Evolutionary conservation across 2,797 vertebrate genomes (phyloP), one percentile per base, ranked within the genome.

Genomic region (Naso thynnoides): DNA sequence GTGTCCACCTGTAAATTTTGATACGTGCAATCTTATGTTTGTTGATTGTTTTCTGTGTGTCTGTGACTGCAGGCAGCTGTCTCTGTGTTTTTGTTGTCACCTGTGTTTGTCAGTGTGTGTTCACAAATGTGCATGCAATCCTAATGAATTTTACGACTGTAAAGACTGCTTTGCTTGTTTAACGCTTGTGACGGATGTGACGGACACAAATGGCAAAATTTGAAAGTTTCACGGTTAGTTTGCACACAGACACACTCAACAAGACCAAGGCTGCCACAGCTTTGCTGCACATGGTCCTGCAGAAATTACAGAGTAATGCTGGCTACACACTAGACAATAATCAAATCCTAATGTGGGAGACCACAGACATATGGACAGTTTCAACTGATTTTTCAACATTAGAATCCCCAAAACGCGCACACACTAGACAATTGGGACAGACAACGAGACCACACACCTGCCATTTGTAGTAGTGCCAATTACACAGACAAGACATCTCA

Each of bases 271-370:
- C 84, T 76, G 65, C 85, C 83, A 81, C 86, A 93, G 85, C 87
- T 93, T 93, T 90, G 88, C 82, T 92, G 83, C 93, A 94, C 88
- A 92, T 92, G 93, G 91, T 70, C 26, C 27, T 49, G 48, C 33
- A 67, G 27, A 76, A 79, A 71, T 49, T 38, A 70, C 45, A 48
- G 23, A n/a, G n/a, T n/a, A n/a, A n/a, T n/a, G n/a, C n/a, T n/a
- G n/a, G n/a, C n/a, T n/a, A n/a, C n/a, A n/a, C n/a, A n/a, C n/a
- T n/a, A n/a, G n/a, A n/a, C n/a, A n/a, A n/a, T n/a, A n/a, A n/a
- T n/a, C n/a, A n/a, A n/a, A n/a, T n/a, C n/a, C n/a, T n/a, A n/a
- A n/a, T n/a, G n/a, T n/a, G n/a, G n/a, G n/a, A n/a, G n/a, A n/a
- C n/a, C n/a, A n/a, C n/a, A n/a, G n/a, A n/a, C n/a, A n/a, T n/a